Evolutionary conservation across 2,113 vertebrate genomes (phyloP).

Genomic region (Synodontis membranacea): DNA sequence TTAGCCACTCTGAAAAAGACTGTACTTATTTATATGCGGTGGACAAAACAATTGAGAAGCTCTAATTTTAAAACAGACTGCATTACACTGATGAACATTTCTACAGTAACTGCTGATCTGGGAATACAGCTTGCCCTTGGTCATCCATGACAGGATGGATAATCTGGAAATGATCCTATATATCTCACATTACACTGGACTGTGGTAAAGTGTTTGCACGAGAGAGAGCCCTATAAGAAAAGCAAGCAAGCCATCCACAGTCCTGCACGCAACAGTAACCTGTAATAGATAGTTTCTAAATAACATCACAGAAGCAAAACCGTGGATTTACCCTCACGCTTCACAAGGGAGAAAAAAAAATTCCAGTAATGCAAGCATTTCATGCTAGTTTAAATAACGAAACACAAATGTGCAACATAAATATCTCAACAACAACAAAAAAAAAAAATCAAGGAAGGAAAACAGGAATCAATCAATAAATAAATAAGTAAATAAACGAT

Average conservation of each 20-base stretch:
- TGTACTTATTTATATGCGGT: neutral
- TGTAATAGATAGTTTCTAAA: constrained; percentile 58
- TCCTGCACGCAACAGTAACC: constrained; percentile 45
- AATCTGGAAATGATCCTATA: neutral
- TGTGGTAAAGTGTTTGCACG: neutral
- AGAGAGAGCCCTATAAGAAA: constrained; percentile 2
- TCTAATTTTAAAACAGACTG: neutral
- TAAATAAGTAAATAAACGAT: too few relatives aligned
- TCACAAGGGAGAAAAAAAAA: neutral
- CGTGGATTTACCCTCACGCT: neutral
- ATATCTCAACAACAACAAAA: neutral
- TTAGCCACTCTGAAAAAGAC: neutral
- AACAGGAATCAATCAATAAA: neutral
- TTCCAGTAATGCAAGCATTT: constrained; percentile 49
- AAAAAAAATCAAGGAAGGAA: neutral
- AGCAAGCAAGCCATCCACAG: constrained; percentile 26
- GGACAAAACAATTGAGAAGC: neutral
- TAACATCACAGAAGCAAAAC: constrained; percentile 16
- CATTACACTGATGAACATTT: neutral
- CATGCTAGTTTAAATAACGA: constrained; percentile 49
- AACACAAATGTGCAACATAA: constrained; percentile 48
- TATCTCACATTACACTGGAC: neutral
- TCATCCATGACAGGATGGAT: neutral
- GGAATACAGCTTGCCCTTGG: neutral
- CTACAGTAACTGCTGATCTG: constrained; percentile 8